These are phyloP conservation scores for Dendrolimus kikuchii DNA, from an alignment of 1,140 invertebrate genomes.

Conservation along the genomic window DNA sequence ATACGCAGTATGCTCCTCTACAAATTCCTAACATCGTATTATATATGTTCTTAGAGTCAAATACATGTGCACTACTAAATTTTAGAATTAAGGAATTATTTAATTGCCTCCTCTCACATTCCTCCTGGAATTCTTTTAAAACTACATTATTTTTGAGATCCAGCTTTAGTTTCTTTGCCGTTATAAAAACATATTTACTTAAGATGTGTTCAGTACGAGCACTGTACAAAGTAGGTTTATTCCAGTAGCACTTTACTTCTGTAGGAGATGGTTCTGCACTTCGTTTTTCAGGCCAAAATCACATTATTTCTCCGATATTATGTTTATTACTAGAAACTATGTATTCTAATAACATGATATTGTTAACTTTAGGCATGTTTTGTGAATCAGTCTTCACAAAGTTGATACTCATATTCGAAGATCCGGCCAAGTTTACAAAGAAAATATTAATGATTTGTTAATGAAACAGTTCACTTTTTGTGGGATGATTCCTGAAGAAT, in stretches of 20 bases:
- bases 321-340: no score
- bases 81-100: slow-evolving; percentile 4
- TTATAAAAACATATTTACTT: slow-evolving; percentile 8
- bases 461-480: no score
- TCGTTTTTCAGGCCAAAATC: slow-evolving; percentile 5
- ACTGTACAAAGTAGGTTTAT: slow-evolving; percentile 3
- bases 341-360: no score
- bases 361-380: no score
- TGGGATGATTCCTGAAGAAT: no score
- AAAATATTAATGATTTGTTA: no score
- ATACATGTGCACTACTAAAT: slow-evolving; percentile 1
- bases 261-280: slow-evolving; percentile 8
- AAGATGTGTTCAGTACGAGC: neutral
- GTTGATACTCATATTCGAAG: no score
- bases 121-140: slow-evolving; percentile 1
- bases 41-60: slow-evolving; percentile 5
- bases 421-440: no score
- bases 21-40: slow-evolving; percentile 4
- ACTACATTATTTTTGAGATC: slow-evolving; percentile 1
- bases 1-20: slow-evolving; percentile 1
- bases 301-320: no score
- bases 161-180: slow-evolving; percentile 4
- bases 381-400: no score
- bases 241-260: slow-evolving; percentile 4
- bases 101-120: neutral